A percentile compares a stretch with the other conserved stretches of the same genome.
Evolutionary conservation across 1,140 invertebrate species (phyloP).

Genomic region (Lordiphosa collinella): DNA sequence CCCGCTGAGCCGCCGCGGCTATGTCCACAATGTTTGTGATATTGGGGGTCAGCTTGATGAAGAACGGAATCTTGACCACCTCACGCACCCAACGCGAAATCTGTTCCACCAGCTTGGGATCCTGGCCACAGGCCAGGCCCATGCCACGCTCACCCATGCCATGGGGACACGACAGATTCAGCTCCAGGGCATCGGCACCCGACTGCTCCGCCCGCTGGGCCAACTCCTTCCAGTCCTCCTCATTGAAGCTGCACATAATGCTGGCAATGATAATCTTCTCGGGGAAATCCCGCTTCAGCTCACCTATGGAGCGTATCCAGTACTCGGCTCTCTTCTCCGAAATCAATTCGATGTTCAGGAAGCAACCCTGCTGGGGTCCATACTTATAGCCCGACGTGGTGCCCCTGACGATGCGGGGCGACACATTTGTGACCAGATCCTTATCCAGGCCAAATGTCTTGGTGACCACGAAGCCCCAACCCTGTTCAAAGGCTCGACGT

Average conservation of each 20-base stretch:
- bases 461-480: slow-evolving; percentile 97
- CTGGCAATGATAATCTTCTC: slow-evolving; percentile 96
- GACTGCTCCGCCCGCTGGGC: slow-evolving; percentile 89
- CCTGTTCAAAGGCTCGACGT: slow-evolving; percentile 94
- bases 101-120: slow-evolving; percentile 91
- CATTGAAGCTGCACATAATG: slow-evolving; percentile 96
- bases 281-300: slow-evolving; percentile 96
- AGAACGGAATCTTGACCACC: slow-evolving; percentile 96
- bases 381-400: slow-evolving; percentile 94
- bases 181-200: slow-evolving; percentile 96
- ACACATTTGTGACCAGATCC: slow-evolving; percentile 98
- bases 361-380: slow-evolving; percentile 95
- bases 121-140: slow-evolving; percentile 98
- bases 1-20: slow-evolving; percentile 95
- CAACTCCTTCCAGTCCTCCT: slow-evolving; percentile 93
- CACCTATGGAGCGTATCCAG: slow-evolving; percentile 93
- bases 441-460: slow-evolving; percentile 98
- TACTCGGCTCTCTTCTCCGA: slow-evolving; percentile 97
- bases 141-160: slow-evolving; percentile 99
- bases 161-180: slow-evolving; percentile 98
- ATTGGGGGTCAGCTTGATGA: slow-evolving; percentile 98
- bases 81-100: slow-evolving; percentile 94
- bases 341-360: slow-evolving; percentile 98
- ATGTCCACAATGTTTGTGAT: slow-evolving; percentile 96
- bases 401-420: slow-evolving; percentile 96